Evolutionary conservation across 2,113 vertebrate genomes (phyloP).

Genomic region (Callorhinus ursinus): DNA sequence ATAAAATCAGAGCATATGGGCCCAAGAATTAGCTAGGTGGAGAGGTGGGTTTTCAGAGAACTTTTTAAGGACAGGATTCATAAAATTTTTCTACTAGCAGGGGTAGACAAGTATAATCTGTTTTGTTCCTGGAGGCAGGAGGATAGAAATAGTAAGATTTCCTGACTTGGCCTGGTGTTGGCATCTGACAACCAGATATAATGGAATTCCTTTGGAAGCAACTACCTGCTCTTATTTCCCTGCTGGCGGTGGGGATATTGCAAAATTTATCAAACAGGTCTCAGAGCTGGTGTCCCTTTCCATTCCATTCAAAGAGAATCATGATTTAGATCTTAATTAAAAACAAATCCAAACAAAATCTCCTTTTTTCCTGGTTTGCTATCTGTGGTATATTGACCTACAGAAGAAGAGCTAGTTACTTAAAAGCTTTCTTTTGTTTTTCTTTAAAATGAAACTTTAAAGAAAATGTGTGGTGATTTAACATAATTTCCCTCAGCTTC

Average conservation of each 20-base stretch:
- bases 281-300: constrained; percentile 43
- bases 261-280: constrained; percentile 44
- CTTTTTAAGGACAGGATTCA: not conserved
- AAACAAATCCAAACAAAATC: constrained; percentile 33
- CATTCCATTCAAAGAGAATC: constrained; percentile 25
- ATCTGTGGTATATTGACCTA: constrained; percentile 41
- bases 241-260: not conserved
- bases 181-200: not conserved
- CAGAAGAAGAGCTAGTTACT: constrained; percentile 42
- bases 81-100: not conserved
- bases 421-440: constrained; percentile 68
- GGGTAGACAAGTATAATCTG: not conserved
- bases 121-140: not conserved
- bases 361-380: not conserved
- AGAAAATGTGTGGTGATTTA: constrained; percentile 58
- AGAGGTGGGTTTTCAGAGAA: not conserved
- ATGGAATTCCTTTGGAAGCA: not conserved
- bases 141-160: not conserved
- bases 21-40: not conserved
- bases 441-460: constrained; percentile 50
- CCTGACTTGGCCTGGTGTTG: not conserved
- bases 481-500: constrained; percentile 68
- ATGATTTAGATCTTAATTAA: constrained; percentile 65
- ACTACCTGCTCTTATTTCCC: not conserved
- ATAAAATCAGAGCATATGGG: not conserved